Evolutionary conservation across 2,797 vertebrate genomes (phyloP).

Genomic region (Cephalopachus bancanus): DNA sequence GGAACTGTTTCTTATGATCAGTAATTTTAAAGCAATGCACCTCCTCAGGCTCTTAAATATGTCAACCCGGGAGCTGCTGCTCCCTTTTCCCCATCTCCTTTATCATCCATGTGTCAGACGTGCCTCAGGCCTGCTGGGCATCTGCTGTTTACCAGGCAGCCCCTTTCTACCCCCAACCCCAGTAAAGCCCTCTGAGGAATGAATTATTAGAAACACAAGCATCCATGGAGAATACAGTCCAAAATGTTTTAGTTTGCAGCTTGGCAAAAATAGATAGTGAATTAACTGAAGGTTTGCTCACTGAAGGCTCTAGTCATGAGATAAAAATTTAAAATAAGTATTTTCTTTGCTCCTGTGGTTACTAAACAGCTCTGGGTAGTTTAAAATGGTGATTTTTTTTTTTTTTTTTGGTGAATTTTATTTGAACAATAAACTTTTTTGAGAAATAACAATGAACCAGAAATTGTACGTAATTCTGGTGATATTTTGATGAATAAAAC

Average conservation of each 20-base stretch:
- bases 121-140: constrained; percentile 63
- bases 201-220: constrained; percentile 48
- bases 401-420: not conserved
- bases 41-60: constrained; percentile 69
- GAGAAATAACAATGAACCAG: not conserved
- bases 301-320: not conserved
- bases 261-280: constrained; percentile 51
- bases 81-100: not conserved
- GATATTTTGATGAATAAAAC: not conserved
- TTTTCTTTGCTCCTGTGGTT: not conserved
- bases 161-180: not conserved
- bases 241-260: constrained; percentile 36
- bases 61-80: constrained; percentile 39
- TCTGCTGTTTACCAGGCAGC: constrained; percentile 64
- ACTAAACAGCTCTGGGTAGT: not conserved
- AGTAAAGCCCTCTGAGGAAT: not conserved
- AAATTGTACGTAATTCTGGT: not conserved
- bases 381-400: not conserved
- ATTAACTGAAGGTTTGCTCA: constrained; percentile 23
- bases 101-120: constrained; percentile 48
- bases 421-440: not conserved
- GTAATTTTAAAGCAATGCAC: constrained; percentile 69
- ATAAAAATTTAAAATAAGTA: constrained; percentile 38
- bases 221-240: not conserved
- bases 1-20: constrained; percentile 41